Conservation (phyloP, 2,113 vertebrate species). For the Naja naja region DNA sequence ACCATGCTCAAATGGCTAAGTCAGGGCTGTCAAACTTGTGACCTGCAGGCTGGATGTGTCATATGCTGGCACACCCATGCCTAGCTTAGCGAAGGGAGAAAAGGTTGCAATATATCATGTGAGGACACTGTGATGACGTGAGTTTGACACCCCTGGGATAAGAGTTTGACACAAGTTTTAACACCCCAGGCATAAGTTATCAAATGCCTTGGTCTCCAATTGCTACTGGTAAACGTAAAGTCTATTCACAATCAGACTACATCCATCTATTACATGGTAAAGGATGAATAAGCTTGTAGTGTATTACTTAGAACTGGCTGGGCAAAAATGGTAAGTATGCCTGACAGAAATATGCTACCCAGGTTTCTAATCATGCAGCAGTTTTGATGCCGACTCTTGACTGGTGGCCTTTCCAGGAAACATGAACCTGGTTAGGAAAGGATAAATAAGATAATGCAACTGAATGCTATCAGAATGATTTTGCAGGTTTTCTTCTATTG, state of each 20-base stretch:
- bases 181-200: not conserved
- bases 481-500: not conserved
- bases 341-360: not conserved
- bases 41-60: too few relatives aligned
- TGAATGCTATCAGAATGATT: not conserved
- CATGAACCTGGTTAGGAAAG: not conserved
- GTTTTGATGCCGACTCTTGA: not conserved
- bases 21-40: too few relatives aligned
- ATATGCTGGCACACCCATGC: too few relatives aligned
- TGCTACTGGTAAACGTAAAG: not conserved
- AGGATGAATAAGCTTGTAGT: not conserved
- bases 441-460: not conserved
- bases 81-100: too few relatives aligned
- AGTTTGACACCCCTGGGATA: too few relatives aligned
- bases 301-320: not conserved
- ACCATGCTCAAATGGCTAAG: not conserved
- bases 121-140: too few relatives aligned
- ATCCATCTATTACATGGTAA: not conserved
- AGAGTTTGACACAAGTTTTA: too few relatives aligned
- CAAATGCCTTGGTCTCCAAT: not conserved
- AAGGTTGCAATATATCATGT: too few relatives aligned
- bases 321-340: not conserved
- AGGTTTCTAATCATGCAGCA: not conserved
- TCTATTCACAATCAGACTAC: not conserved
- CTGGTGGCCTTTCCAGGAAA: not conserved